Evolutionary conservation across 2,888 invertebrate species (phyloP), one percentile per base, ranked within the genome.

Genomic region (Folsomia manolachei): DNA sequence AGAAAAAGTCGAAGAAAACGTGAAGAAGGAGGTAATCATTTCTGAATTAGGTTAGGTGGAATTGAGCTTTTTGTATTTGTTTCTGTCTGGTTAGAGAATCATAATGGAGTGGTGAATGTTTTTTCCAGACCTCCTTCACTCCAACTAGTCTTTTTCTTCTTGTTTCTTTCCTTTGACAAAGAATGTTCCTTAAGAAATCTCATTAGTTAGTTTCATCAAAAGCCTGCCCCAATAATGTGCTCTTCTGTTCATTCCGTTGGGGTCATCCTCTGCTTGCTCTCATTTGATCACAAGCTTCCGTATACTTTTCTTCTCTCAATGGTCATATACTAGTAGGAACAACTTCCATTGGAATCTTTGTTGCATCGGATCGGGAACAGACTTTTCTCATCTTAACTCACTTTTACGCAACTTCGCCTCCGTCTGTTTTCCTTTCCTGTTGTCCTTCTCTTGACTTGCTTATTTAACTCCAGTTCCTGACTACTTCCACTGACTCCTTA

Each of bases 121-220:
- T 72, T 70, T 71, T 62, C 71, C 19, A 56, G 25, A n/a, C 26
- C 56, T 56, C 64, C 60, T 19, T 7, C 60, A 60, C 21, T n/a
- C 27, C 39, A 14, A 52, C 63, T 61, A 53, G 52, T 56, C 19
- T 66, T 56, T 52, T 67, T 73, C 61, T 63, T 60, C 9, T 63
- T 65, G 61, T 71, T 27, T 56, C 64, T 64, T 69, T 69, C 27
- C 64, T 63, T 69, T 71, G 65, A 69, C 71, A 73, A 65, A 68
- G 72, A 69, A 53, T 19, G 23, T 26, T 62, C 51, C 11, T 21
- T 19, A 72, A 73, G 74, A 78, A 79, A 79, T 78, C 79, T 79
- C 78, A 79, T 79, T 79, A 78, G 78, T 79, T 79, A 78, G 78
- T 79, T 79, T 78, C 78, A 77, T 76, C 75, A 78, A 75, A 78